A percentile compares a stretch with the other conserved stretches of the same genome.
Conservation (phyloP, 2,888 invertebrate genomes). For the Leucania comma region DNA sequence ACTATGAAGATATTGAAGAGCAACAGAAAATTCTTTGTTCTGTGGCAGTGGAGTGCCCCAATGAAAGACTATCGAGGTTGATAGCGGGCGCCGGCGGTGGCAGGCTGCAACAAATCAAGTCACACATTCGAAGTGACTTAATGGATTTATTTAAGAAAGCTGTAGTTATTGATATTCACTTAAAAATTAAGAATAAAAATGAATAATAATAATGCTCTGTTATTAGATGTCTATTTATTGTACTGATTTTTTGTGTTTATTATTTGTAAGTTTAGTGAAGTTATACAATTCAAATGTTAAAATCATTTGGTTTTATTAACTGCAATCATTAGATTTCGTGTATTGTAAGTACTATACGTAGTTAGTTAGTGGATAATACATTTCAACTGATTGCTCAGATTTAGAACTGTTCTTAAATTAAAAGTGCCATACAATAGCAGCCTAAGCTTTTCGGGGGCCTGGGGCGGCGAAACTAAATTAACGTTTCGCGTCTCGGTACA, state of each 20-base stretch:
- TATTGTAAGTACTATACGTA: too few relatives aligned
- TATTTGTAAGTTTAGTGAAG: not conserved
- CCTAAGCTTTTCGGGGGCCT: not conserved
- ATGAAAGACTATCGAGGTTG: constrained; percentile 91
- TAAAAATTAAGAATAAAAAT: constrained; percentile 75
- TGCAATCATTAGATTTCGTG: not conserved
- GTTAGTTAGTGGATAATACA: too few relatives aligned
- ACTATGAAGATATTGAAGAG: constrained; percentile 91
- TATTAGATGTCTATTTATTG: constrained; percentile 1
- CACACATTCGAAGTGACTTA: constrained; percentile 91
- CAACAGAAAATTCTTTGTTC: constrained; percentile 86
- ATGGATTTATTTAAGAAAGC: constrained; percentile 92
- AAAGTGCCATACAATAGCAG: not conserved
- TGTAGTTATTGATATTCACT: constrained; percentile 82
- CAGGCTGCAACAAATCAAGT: constrained; percentile 93
- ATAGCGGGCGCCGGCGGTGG: constrained; percentile 93
- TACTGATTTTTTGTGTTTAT: constrained; percentile 13
- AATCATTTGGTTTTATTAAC: constrained; percentile 11
- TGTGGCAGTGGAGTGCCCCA: constrained; percentile 92
- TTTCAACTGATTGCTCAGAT: not conserved
- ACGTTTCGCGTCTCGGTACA: too few relatives aligned
- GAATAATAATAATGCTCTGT: constrained; percentile 40
- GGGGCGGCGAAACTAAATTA: too few relatives aligned
- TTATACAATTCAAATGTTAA: constrained; percentile 17
- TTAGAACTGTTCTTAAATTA: not conserved